A percentile compares a stretch with the other conserved stretches of the same genome.
Conservation (phyloP, 2,797 vertebrate species). For the Antennarius maculatus region DNA sequence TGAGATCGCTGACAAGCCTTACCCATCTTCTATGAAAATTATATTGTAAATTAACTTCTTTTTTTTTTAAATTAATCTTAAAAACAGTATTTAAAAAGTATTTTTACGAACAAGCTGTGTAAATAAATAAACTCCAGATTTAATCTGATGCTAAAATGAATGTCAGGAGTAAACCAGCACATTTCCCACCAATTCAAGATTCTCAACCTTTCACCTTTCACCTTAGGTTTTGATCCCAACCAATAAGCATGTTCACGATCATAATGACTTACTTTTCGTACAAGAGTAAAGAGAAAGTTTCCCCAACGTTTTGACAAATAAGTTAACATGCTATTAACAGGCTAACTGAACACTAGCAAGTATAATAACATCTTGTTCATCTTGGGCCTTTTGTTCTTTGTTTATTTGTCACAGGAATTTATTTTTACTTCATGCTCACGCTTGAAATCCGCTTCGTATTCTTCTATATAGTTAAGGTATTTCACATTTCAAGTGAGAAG, state of each 20-base stretch:
- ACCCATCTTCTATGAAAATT: too few species aligned
- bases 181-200: background rate
- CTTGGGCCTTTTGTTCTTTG: background rate
- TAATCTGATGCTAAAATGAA: background rate
- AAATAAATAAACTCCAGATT: background rate
- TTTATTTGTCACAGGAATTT: constrained; percentile 10
- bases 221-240: background rate
- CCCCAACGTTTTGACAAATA: too few species aligned
- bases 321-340: background rate
- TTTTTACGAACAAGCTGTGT: too few species aligned
- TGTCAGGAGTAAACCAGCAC: background rate
- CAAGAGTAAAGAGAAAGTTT: too few species aligned
- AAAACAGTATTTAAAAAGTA: too few species aligned
- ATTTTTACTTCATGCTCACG: constrained; percentile 35
- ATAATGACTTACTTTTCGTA: too few species aligned
- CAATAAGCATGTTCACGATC: background rate
- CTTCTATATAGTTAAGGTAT: constrained; percentile 23
- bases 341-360: background rate
- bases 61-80: too few species aligned
- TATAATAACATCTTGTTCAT: background rate
- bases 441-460: constrained; percentile 23
- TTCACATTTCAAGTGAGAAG: constrained; percentile 29
- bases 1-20: too few species aligned
- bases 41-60: too few species aligned
- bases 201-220: background rate